Conservation (phyloP, 1,140 invertebrate species). For the Andrena cerasifolii region DNA sequence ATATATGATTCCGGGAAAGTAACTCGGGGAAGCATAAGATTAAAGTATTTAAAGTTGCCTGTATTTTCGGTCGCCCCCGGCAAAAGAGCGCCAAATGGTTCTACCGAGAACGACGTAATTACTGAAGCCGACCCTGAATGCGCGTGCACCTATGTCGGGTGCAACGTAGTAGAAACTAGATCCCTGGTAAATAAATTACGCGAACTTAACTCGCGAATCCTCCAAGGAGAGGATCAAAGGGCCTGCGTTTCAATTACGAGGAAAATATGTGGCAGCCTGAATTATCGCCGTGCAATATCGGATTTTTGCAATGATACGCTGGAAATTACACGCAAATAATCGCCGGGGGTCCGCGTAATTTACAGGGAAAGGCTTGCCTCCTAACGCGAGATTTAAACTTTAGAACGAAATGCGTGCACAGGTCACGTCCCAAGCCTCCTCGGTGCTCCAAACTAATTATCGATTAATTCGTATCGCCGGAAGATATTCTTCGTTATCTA, state of each 20-base stretch:
- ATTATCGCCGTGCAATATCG: neutral
- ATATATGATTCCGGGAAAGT: too few species aligned
- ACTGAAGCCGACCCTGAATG: neutral
- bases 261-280: neutral
- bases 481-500: neutral
- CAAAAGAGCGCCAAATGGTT: neutral
- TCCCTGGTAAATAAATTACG: constrained; percentile 18
- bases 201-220: neutral
- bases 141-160: neutral
- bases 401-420: neutral
- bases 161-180: constrained; percentile 13
- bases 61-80: neutral
- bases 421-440: neutral
- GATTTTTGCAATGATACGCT: neutral
- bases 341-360: too few species aligned
- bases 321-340: too few species aligned
- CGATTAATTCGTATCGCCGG: neutral
- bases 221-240: neutral
- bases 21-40: neutral
- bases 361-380: too few species aligned
- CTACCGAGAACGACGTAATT: neutral
- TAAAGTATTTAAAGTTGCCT: too few species aligned
- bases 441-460: neutral
- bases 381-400: too few species aligned
- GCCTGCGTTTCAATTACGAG: constrained; percentile 6